These are phyloP conservation scores for Amorpha juglandis DNA, from an alignment of 2,888 invertebrate species.

Conservation along the genomic window DNA sequence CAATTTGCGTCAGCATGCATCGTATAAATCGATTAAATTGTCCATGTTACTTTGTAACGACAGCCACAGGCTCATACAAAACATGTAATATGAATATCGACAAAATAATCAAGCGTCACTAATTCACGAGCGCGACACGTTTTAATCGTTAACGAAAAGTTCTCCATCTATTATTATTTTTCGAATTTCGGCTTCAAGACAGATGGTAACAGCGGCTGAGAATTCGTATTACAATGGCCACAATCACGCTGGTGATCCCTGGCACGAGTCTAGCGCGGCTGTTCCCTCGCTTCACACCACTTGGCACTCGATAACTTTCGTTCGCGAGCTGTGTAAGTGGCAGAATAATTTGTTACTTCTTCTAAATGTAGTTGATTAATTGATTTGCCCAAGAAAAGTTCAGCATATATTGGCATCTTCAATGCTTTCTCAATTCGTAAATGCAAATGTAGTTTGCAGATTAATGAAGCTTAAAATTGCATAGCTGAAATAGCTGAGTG, in stretches of 20 bases:
- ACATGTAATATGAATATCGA: constrained; percentile 13
- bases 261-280: constrained; percentile 72
- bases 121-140: constrained; percentile 39
- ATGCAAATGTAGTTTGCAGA: constrained; percentile 9
- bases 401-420: constrained; percentile 8
- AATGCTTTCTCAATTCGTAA: constrained; percentile 11
- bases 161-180: constrained; percentile 60
- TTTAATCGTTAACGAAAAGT: constrained; percentile 48
- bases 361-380: constrained; percentile 45
- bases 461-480: constrained; percentile 16
- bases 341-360: constrained; percentile 65
- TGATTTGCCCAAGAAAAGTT: constrained; percentile 30
- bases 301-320: constrained; percentile 79
- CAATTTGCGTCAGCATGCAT: constrained; percentile 10
- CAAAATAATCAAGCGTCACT: constrained; percentile 40
- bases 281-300: constrained; percentile 72
- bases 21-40: not conserved
- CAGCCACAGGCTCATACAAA: not conserved
- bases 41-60: not conserved
- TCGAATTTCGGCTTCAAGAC: constrained; percentile 65
- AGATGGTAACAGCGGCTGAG: constrained; percentile 72
- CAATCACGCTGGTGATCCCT: constrained; percentile 68
- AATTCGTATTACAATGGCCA: constrained; percentile 74
- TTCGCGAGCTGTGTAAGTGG: constrained; percentile 56
- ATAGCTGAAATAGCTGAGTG: constrained; percentile 2